These are phyloP conservation scores for Gila orcuttii DNA, from an alignment of 2,113 vertebrate species.

Conservation along the genomic window DNA sequence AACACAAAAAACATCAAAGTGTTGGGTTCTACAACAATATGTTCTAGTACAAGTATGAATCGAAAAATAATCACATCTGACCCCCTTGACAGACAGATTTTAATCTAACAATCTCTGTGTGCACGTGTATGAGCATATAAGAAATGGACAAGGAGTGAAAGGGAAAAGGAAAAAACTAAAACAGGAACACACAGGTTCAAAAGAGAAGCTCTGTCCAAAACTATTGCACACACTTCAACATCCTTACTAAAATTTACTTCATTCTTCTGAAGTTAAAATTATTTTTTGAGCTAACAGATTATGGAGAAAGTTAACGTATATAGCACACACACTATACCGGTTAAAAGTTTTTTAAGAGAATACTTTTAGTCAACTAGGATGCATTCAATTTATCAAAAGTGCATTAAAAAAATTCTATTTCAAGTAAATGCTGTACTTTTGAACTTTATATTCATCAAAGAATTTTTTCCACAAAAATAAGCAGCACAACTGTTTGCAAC, in stretches of 20 bases:
- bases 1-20: constrained; percentile 26
- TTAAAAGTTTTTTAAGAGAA: too few relatives aligned
- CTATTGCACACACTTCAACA: neutral
- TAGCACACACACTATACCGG: too few relatives aligned
- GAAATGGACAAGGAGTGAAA: neutral
- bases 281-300: too few relatives aligned
- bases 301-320: too few relatives aligned
- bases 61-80: constrained; percentile 45
- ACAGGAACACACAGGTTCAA: neutral
- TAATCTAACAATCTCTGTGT: constrained; percentile 19
- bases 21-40: constrained; percentile 43
- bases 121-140: neutral
- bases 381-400: too few relatives aligned
- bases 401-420: too few relatives aligned
- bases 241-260: neutral
- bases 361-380: too few relatives aligned
- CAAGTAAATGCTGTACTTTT: too few relatives aligned
- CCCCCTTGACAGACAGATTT: constrained; percentile 33
- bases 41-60: constrained; percentile 46
- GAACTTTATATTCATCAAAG: neutral
- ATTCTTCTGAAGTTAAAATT: neutral
- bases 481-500: neutral
- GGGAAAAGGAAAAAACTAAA: neutral
- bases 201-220: neutral
- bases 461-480: neutral